Evolutionary conservation across 2,797 vertebrate species (phyloP), one percentile per base, ranked within the genome.

Genomic region (Carapus acus): DNA sequence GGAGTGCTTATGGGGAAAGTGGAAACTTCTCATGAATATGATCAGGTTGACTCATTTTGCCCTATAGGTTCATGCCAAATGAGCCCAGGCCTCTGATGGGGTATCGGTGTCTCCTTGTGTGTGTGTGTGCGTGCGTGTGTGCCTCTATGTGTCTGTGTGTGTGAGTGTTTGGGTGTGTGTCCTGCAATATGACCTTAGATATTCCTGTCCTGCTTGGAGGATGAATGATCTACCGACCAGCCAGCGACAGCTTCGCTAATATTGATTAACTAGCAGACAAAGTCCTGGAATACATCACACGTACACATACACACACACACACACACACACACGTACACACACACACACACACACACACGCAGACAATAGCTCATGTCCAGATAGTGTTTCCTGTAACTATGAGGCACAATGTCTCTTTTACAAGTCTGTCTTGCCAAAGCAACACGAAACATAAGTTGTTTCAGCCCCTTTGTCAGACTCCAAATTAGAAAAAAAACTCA

Each of bases 181-280:
- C 58, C 29, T 40, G 44, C 43, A 63, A 51, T 54, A 36, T 49
- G 43, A 58, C 67, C 62, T 51, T 42, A 42, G 41, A 53, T 70
- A 54, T 74, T 53, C 45, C 57, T 69, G 49, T 76, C 71, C 53
- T 57, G 34, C 64, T 49, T 40, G 62, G 50, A 60, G 83, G 80
- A 81, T 82, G 53, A 75, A 83, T 74, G 72, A 76, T 65, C 72
- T 67, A 52, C 29, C 62, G 62, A 50, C 48, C 38, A 36, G 36
- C 54, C 42, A 65, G 63, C 76, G 78, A 82, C 75, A 78, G 62
- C 71, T 49, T 3, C 3, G 62, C 74, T 79, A 49, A 62, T 78
- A 79, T 77, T 77, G 69, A 77, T 71, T 75, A 68, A 66, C 67
- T 67, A 67, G 58, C 44, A 71, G 70, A 61, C 57, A 73, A 58